These are phyloP conservation scores for Galerucella calmariensis DNA, from an alignment of 2,888 invertebrate genomes.

Conservation along the genomic window DNA sequence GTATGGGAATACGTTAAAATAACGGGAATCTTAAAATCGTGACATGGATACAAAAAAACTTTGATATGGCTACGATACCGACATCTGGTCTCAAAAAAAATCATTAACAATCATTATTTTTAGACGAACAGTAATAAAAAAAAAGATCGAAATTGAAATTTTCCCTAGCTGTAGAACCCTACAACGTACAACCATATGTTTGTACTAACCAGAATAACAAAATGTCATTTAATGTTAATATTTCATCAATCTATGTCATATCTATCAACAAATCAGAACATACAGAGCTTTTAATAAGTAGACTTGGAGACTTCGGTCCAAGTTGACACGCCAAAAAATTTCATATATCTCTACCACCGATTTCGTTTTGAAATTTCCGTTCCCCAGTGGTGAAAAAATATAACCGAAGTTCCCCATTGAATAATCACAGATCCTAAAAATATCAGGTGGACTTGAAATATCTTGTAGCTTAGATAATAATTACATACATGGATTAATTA, in stretches of 20 bases:
- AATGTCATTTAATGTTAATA: conserved; percentile 8
- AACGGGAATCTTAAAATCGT: no score
- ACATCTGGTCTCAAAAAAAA: conserved; percentile 9
- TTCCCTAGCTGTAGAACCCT: background rate
- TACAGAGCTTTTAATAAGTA: background rate
- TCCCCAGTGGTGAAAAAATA: no score
- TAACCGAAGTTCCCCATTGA: no score
- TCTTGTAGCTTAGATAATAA: no score
- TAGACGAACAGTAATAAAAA: background rate
- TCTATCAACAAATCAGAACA: background rate
- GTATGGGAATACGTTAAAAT: no score
- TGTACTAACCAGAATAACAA: conserved; percentile 8
- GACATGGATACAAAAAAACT: no score
- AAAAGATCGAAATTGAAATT: background rate
- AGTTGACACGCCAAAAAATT: no score
- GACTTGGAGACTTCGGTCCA: background rate
- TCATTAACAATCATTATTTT: conserved; percentile 4
- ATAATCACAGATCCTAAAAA: background rate
- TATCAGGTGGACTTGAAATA: background rate
- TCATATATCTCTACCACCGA: no score
- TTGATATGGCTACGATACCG: no score
- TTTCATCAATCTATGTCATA: conserved; percentile 9
- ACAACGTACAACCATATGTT: background rate
- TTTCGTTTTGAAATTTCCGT: no score
- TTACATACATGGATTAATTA: no score